Percentiles rank a stretch among this genome's conserved stretches.
These are phyloP conservation scores for Caenorhabditis plicata DNA, from an alignment of 2,888 invertebrate species.

Conservation along the genomic window DNA sequence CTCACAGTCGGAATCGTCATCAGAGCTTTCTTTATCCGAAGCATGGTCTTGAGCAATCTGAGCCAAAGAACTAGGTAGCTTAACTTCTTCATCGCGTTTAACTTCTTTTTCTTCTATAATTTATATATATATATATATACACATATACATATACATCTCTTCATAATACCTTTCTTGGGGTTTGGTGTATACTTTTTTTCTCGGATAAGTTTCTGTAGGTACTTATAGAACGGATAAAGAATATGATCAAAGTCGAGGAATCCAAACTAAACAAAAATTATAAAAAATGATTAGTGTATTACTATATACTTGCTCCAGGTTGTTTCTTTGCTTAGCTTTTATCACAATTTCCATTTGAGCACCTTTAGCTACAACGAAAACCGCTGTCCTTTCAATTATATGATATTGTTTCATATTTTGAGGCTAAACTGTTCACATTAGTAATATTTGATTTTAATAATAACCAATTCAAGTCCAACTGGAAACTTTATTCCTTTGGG, in stretches of 20 bases:
- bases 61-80: constrained; percentile 22
- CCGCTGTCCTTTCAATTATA: constrained; percentile 85
- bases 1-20: constrained; percentile 47
- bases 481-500: constrained; percentile 79
- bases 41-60: constrained; percentile 34
- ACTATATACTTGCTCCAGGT: constrained; percentile 40
- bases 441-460: constrained; percentile 3
- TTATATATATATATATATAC: too few species aligned
- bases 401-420: constrained; percentile 66
- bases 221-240: constrained; percentile 86
- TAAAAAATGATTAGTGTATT: background rate
- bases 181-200: constrained; percentile 66
- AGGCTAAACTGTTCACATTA: constrained; percentile 44
- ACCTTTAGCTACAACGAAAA: constrained; percentile 72
- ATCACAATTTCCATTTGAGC: constrained; percentile 97
- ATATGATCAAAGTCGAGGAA: constrained; percentile 84
- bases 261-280: constrained; percentile 75
- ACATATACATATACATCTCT: too few species aligned
- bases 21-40: constrained; percentile 28
- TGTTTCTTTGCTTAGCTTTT: constrained; percentile 83
- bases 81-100: constrained; percentile 1
- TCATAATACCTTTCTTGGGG: constrained; percentile 11
- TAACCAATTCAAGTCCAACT: constrained; percentile 71
- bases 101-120: constrained; percentile 10
- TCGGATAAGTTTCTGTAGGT: constrained; percentile 68